These are phyloP conservation scores for Antennarius maculatus DNA, from an alignment of 2,797 vertebrate species.

Conservation along the genomic window DNA sequence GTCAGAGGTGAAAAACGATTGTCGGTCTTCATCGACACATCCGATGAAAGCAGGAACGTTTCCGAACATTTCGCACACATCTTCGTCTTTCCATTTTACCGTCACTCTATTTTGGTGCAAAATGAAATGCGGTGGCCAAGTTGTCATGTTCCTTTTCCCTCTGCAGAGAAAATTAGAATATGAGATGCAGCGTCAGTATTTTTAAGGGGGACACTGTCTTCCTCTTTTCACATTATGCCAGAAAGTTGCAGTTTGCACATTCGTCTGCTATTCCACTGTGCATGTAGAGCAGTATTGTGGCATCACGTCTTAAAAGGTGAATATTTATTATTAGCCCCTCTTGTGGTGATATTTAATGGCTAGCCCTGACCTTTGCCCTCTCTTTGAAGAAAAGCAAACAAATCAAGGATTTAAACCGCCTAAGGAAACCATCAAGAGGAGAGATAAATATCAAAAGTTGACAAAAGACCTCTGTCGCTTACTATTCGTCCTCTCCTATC, in stretches of 20 bases:
- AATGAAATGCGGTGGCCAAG: constrained; percentile 10
- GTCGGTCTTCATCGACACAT: constrained; percentile 30
- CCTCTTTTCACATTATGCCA: constrained; percentile 1
- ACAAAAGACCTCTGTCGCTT: constrained; percentile 19
- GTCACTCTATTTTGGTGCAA: constrained; percentile 11
- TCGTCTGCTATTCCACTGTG: background rate
- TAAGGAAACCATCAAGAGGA: background rate
- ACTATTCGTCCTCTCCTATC: constrained; percentile 24
- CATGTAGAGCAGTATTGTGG: background rate
- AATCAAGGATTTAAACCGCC: background rate
- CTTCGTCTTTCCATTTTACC: background rate
- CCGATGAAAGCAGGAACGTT: too few relatives aligned
- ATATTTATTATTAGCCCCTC: background rate
- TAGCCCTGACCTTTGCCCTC: constrained; percentile 13
- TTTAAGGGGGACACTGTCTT: constrained; percentile 35
- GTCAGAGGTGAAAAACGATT: constrained; percentile 40
- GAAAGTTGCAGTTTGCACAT: constrained; percentile 36
- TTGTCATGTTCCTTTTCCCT: constrained; percentile 27
- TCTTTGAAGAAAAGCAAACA: constrained; percentile 6
- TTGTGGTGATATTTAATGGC: background rate
- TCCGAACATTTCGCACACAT: constrained; percentile 9
- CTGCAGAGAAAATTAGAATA: constrained; percentile 43
- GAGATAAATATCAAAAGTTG: constrained; percentile 30
- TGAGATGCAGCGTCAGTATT: constrained; percentile 42
- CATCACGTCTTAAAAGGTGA: background rate